Evolutionary conservation across 2,888 invertebrate species (phyloP), one percentile per base, ranked within the genome.

Genomic region (Himalopsyche tibetana): DNA sequence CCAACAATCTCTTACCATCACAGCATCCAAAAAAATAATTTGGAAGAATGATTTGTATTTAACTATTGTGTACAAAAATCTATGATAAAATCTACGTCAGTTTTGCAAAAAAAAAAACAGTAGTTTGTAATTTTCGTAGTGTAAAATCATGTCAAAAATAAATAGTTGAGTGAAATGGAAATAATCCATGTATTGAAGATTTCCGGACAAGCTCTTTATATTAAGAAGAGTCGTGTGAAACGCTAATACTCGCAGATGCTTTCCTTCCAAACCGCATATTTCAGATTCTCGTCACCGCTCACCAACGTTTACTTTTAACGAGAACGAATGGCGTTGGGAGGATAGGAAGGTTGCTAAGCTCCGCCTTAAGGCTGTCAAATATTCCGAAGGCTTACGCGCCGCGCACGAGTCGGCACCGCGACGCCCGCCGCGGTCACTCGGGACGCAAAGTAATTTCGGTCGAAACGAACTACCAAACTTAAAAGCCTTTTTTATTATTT

Each of bases 111-210:
- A 28, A 28, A 28, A 0, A 28, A 28, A 28, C 28, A 28, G 28
- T 28, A 28, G 28, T 28, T 28, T 28, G 28, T 28, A 28, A 0
- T 28, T 28, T 28, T 28, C 28, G 28, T 28, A 28, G 28, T 28
- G 28, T 2, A 1, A 28, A 28, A 28, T 28, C 28, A 28, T 28
- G 28, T 28, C 28, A 28, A 42, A 5, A 42, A 42, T 42, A 5
- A 42, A 42, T 42, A 8, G 42, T 5, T 6, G 3, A 42, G 42
- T 42, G 5, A 42, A 51, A 51, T 51, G 0, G 3, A 51, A 63
- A 11, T 15, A 79, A 85, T 82, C 79, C 36, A 82, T 85, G 28
- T 69, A 85, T 79, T 82, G 38, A 42, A 36, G 45, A 6, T 28
- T 81, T 81, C 81, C 12, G 12, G 9, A 40, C 15, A 40, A 17